Evolutionary conservation across 30 jellyfish, hydroid and myxozoan genomes (phyloP), one percentile per base, ranked within the genome.

Genomic region (Turritopsis dohrnii): DNA sequence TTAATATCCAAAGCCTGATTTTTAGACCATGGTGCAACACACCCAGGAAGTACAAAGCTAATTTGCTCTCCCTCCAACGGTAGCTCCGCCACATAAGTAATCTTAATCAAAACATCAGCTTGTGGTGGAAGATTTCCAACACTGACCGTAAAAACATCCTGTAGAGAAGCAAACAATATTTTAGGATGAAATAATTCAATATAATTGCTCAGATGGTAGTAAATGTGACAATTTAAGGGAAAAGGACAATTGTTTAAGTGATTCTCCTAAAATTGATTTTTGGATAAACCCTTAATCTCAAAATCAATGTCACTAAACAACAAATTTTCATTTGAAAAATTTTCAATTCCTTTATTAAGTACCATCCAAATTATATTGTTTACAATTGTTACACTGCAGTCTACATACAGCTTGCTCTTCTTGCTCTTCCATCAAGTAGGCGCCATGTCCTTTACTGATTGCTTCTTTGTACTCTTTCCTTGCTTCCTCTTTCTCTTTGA

Each of bases 21-120:
- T 25, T 91, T 87, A 20, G 81, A 69, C 97, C 97, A 91, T 54
- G 97, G 97, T 52, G 97, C 97, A 29, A 91, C 94, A 18, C 96
- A 81, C 17, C 96, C 96, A 20, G 97, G 97, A n/a, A 91, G 79
- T 27, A 85, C 53, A 54, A 91, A 91, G 74, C 85, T 86, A 24
- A 91, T 87, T 84, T 74, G 69, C 66, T 83, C 97, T 17, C 92
- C 97, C 30, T 91, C 97, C 16, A 91, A 72, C 1, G 90, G 80
- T 81, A 91, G 85, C 71, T 91, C 97, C 5, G 96, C 96, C 54
- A 91, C 97, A 76, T 91, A 91, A 0, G 97, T 91, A 66, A 91
- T 91, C 60, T 91, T 91, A 73, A 91, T 91, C 54, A 91, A 84
- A 18, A 91, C 97, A 52, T 79, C 80, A n/a, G 97, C 91, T 5